phyloP scores from a whole-genome alignment of 2,113 vertebrate genomes.

The Amblyopsis rosae region DNA sequence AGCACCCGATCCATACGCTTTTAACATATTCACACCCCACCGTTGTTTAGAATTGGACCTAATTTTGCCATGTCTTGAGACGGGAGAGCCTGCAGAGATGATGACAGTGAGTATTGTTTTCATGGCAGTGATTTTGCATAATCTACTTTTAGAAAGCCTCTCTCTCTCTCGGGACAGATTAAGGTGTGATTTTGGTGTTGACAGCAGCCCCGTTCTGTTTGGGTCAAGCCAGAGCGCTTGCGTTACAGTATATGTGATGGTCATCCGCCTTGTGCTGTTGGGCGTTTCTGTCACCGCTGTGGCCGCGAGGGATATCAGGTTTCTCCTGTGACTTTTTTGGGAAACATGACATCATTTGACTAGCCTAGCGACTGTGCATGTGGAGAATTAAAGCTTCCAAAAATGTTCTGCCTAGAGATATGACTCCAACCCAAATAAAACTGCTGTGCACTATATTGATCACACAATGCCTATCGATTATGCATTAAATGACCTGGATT shows the following conservation, averaged over 20 bases:
- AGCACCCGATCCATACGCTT: not conserved
- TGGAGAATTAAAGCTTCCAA: not conserved
- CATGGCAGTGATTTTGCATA: slow-evolving; percentile 14
- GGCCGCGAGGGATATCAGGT: slow-evolving; percentile 51
- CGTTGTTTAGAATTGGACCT: slow-evolving; percentile 54
- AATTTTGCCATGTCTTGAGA: slow-evolving; percentile 80
- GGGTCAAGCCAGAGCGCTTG: slow-evolving; percentile 22
- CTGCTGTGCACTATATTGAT: too few relatives aligned
- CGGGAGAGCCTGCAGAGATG: slow-evolving; percentile 52
- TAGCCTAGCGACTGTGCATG: slow-evolving; percentile 39
- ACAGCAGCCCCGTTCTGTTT: not conserved
- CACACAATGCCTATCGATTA: slow-evolving; percentile 6
- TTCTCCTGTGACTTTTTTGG: slow-evolving; percentile 69
- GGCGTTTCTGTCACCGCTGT: slow-evolving; percentile 64
- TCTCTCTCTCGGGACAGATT: not conserved
- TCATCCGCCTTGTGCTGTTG: slow-evolving; percentile 40
- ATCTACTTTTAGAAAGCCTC: slow-evolving; percentile 40
- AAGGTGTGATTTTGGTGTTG: not conserved
- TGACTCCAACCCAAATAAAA: not conserved
- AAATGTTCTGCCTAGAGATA: not conserved
- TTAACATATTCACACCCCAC: slow-evolving; percentile 19
- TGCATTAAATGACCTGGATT: slow-evolving; percentile 46
- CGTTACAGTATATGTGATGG: slow-evolving; percentile 32
- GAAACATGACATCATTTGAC: slow-evolving; percentile 78
- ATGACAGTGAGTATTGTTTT: slow-evolving; percentile 79